A percentile compares a stretch with the other conserved stretches of the same genome.
These are phyloP conservation scores for Ammospiza nelsoni DNA, from an alignment of 2,113 vertebrate species.

Conservation along the genomic window DNA sequence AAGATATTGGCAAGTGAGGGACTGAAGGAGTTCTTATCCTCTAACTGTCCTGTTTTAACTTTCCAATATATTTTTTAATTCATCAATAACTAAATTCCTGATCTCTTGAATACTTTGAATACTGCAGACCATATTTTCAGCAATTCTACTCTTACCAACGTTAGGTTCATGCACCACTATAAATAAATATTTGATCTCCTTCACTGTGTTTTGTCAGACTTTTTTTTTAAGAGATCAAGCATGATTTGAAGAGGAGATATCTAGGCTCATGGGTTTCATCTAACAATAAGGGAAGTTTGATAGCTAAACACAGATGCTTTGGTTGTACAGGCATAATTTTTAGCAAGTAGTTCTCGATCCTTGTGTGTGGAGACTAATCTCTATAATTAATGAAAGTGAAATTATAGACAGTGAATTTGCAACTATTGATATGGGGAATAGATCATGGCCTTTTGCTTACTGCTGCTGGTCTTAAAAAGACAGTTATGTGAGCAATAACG, in stretches of 20 bases:
- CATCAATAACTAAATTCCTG: rapidly evolving
- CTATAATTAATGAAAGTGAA: constrained; percentile 13
- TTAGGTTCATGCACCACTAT: not conserved
- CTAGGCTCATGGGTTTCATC: not conserved
- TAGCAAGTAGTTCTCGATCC: not conserved
- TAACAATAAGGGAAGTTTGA: not conserved
- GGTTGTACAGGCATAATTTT: not conserved
- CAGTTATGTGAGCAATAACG: not conserved
- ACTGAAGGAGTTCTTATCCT: not conserved
- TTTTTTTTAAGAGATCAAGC: not conserved
- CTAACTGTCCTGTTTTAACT: not conserved
- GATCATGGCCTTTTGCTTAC: not conserved
- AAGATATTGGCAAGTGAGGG: not conserved
- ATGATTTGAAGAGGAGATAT: not conserved
- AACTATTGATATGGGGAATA: not conserved
- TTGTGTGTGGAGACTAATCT: not conserved
- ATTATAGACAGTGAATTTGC: constrained; percentile 14
- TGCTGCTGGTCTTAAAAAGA: not conserved
- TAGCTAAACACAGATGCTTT: not conserved
- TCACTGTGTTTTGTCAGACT: not conserved
- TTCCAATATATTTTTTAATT: not conserved
- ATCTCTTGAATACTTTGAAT: not conserved
- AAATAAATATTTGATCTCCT: not conserved
- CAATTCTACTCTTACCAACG: not conserved
- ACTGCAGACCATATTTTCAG: not conserved